A percentile compares a stretch with the other conserved stretches of the same genome.
Conservation (phyloP, 2,113 vertebrate genomes). For the Aix galericulata region DNA sequence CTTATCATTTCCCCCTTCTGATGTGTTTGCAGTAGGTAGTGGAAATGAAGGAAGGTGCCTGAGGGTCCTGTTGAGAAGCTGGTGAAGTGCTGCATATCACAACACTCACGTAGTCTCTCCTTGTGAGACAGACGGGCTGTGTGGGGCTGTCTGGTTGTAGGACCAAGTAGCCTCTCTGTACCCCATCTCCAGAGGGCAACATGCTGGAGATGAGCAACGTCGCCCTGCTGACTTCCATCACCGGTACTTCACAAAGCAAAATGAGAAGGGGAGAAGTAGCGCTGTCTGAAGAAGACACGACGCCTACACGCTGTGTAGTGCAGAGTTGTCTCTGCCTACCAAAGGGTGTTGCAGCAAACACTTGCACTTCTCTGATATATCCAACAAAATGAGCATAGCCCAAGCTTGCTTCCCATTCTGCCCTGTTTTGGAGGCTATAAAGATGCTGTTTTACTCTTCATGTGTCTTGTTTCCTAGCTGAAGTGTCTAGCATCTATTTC, state of each 20-base stretch:
- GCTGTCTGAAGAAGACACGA: neutral
- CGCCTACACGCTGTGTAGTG: rapidly evolving
- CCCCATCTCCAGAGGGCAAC: neutral
- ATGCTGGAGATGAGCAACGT: neutral
- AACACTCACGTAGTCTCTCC: neutral
- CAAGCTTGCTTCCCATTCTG: neutral
- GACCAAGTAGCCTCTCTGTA: neutral
- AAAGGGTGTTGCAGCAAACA: neutral
- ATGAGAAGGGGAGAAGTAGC: neutral
- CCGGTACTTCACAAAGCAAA: neutral
- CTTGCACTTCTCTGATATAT: neutral
- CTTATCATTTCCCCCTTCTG: neutral
- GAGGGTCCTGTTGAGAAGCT: neutral
- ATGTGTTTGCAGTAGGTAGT: neutral
- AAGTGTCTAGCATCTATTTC: neutral
- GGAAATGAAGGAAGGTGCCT: neutral
- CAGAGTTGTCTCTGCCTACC: neutral
- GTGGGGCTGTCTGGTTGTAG: too few relatives aligned
- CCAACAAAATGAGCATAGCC: neutral
- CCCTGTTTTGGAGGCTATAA: neutral
- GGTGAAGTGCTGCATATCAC: neutral
- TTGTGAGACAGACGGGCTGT: rapidly evolving
- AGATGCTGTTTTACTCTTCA: neutral
- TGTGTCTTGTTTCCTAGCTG: neutral
- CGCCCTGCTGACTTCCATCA: neutral